phyloP scores from a whole-genome alignment of 2,113 vertebrate genomes.

The Varanus salvator region DNA sequence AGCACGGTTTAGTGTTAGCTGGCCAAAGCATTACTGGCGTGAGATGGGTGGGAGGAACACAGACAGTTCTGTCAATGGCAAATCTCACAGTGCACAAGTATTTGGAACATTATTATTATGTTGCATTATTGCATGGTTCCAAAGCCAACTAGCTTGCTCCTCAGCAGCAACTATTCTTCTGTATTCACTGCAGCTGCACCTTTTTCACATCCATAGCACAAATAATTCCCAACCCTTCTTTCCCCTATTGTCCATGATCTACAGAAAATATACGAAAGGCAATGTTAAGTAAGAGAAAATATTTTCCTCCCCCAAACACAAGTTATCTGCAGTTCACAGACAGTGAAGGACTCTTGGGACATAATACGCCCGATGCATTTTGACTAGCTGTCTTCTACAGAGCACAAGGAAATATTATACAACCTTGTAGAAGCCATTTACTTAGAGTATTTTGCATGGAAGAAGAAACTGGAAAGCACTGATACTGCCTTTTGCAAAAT shows the following conservation, averaged over 20 bases:
- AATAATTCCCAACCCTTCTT: too few species aligned
- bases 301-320: neutral
- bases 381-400: too few species aligned
- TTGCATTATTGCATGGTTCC: neutral
- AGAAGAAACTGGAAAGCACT: too few species aligned
- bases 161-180: neutral
- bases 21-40: neutral
- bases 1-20: neutral
- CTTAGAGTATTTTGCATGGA: too few species aligned
- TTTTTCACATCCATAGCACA: too few species aligned
- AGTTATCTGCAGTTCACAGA: neutral
- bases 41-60: neutral
- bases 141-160: neutral
- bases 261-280: conserved; percentile 30
- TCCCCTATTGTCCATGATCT: neutral
- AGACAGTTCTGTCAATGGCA: neutral
- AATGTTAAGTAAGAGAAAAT: neutral
- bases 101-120: neutral
- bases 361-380: too few species aligned
- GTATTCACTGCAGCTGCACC: neutral
- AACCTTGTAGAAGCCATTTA: too few species aligned
- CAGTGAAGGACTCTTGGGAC: neutral
- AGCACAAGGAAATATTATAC: too few species aligned
- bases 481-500: too few species aligned
- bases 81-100: neutral